Conservation (phyloP, 2,113 vertebrate genomes). For the Dissostichus mawsoni region DNA sequence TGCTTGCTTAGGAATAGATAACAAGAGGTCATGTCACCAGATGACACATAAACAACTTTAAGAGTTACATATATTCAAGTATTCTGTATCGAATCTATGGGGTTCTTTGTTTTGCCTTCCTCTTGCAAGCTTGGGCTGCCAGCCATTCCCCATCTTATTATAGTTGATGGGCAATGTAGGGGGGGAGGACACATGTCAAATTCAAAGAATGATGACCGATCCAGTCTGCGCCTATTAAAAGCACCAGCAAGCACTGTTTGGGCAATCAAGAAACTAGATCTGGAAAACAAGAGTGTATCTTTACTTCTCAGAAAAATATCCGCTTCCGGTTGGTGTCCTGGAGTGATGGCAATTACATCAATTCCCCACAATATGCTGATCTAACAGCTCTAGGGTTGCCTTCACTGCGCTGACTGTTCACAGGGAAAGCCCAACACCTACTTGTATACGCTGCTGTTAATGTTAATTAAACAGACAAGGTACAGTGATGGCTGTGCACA, state of each 20-base stretch:
- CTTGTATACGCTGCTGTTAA: slow-evolving; percentile 18
- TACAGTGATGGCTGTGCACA: neutral
- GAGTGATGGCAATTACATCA: slow-evolving; percentile 78
- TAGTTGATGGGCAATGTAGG: slow-evolving; percentile 75
- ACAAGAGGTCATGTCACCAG: slow-evolving; percentile 20
- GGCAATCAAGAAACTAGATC: slow-evolving; percentile 79
- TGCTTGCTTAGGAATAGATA: slow-evolving; percentile 21
- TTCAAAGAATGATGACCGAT: slow-evolving; percentile 83
- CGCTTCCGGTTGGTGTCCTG: slow-evolving; percentile 46
- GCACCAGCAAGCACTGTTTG: slow-evolving; percentile 72
- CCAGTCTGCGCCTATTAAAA: slow-evolving; percentile 83
- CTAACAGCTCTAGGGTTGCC: slow-evolving; percentile 47
- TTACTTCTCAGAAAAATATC: slow-evolving; percentile 78
- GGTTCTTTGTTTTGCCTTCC: slow-evolving; percentile 74
- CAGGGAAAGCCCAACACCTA: slow-evolving; percentile 33
- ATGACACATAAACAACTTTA: slow-evolving; percentile 4
- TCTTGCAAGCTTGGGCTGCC: slow-evolving; percentile 71
- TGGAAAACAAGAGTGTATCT: slow-evolving; percentile 76
- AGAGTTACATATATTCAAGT: slow-evolving; percentile 25
- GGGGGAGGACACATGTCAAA: slow-evolving; percentile 63
- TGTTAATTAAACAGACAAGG: slow-evolving; percentile 48
- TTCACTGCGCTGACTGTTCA: slow-evolving; percentile 3
- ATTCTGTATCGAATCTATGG: slow-evolving; percentile 38
- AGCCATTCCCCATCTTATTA: slow-evolving; percentile 82
- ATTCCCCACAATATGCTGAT: slow-evolving; percentile 74